Percentiles rank a stretch among this genome's conserved stretches.
phyloP scores from a whole-genome alignment of 2,888 invertebrate species.

The Polylopha cassiicola region DNA sequence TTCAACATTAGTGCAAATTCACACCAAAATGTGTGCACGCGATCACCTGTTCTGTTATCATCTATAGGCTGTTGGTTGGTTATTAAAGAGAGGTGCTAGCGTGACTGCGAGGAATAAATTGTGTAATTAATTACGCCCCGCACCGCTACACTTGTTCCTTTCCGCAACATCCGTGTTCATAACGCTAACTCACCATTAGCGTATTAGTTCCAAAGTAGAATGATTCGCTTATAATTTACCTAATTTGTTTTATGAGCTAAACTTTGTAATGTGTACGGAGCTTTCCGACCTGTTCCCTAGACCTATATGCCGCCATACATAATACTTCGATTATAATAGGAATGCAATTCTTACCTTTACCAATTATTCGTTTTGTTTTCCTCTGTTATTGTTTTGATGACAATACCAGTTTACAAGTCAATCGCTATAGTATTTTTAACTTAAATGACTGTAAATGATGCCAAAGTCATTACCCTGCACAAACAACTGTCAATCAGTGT shows the following conservation, averaged over 20 bases:
- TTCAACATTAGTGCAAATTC: no score
- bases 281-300: no score
- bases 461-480: slow-evolving; percentile 13
- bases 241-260: not conserved
- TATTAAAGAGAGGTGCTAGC: slow-evolving; percentile 28
- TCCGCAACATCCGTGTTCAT: slow-evolving; percentile 23
- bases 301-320: no score
- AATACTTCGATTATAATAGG: no score
- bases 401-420: no score
- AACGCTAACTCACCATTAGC: not conserved
- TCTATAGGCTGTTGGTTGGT: slow-evolving; percentile 18
- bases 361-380: no score
- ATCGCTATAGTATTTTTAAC: slow-evolving; percentile 19
- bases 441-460: slow-evolving; percentile 11
- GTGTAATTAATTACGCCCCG: slow-evolving; percentile 39
- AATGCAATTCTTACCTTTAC: no score
- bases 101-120: slow-evolving; percentile 45
- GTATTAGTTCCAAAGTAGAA: slow-evolving; percentile 7
- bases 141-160: slow-evolving; percentile 36
- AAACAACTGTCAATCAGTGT: slow-evolving; percentile 8
- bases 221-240: not conserved
- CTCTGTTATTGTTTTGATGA: no score
- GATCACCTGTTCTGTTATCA: not conserved
- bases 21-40: no score
- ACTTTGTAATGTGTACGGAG: no score